Base-by-base conservation (phyloP, 2,888 invertebrate genomes). In the Galerucella pusilla region DNA sequence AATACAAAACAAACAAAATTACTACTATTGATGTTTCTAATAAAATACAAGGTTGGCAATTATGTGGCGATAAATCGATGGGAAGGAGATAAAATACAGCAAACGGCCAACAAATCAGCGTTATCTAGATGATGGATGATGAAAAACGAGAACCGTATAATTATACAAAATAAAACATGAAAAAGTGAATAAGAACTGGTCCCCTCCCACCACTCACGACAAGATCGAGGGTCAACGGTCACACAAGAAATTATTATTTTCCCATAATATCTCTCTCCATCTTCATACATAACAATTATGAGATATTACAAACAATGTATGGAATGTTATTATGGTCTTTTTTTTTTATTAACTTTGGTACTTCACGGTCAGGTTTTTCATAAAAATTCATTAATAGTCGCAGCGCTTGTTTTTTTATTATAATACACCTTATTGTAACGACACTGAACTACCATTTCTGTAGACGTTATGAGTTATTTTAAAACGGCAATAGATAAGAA, bases 61-160 rank as follows among this genome's bases (percentile, higher is more conserved):
- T 82, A 82, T 77, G 78, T 75, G 66, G 78, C 83, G 83, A 84
- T 83, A 82, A 82, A 83, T 84, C 83, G 84, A 84, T 85, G 84
- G 80, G 84, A 83, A 84, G 75, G 79, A 81, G 84, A 85, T 85
- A 85, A 84, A 80, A 71, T 65, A 57, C 81, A 80, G 82, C 77
- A 79, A 85, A 85, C 82, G 82, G 81, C 82, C 82, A 81, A 85
- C 85, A 84, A 87, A 85, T 86, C 85, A 84, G 75, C 68, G 75
- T 77, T 77, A 77, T 87, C 85, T 83, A 85, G 85, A 86, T 87
- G 86, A 87, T 87, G 85, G 86, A 86, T 86, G 87, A 86, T 85
- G 86, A 86, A 87, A 85, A 86, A 84, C 83, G 82, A 85, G 85
- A 85, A 85, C 83, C 82, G 80, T 86, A 85, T 87, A 87, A 87